phyloP scores from a whole-genome alignment of 2,888 invertebrate genomes.

The Andrena bucephala region DNA sequence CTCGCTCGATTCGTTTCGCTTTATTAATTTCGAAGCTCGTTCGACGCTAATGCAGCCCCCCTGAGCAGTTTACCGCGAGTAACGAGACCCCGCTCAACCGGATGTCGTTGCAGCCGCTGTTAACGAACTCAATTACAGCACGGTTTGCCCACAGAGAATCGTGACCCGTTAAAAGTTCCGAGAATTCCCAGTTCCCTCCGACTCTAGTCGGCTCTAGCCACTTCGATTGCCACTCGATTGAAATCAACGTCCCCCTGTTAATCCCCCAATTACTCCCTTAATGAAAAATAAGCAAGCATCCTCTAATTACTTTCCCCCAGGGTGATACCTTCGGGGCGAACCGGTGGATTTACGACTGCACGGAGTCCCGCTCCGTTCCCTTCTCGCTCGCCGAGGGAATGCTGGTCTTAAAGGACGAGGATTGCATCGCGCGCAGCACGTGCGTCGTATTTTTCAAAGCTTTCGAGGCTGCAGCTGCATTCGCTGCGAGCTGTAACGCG shows the following conservation, averaged over 20 bases:
- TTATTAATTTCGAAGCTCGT: slow-evolving; percentile 13
- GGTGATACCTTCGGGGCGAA: background rate
- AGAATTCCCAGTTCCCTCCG: background rate
- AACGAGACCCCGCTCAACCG: background rate
- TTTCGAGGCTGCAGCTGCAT: slow-evolving; percentile 3
- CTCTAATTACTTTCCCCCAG: slow-evolving; percentile 44
- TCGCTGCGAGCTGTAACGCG: background rate
- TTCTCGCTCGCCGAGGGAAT: background rate
- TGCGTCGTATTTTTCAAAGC: slow-evolving; percentile 45
- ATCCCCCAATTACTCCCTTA: slow-evolving; percentile 56
- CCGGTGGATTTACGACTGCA: slow-evolving; percentile 10
- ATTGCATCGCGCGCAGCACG: slow-evolving; percentile 16
- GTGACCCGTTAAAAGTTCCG: background rate
- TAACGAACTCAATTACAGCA: slow-evolving; percentile 13
- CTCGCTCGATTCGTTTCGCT: background rate
- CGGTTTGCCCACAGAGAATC: slow-evolving; percentile 1
- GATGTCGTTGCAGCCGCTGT: background rate
- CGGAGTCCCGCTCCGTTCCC: background rate
- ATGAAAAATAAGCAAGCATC: slow-evolving; percentile 66
- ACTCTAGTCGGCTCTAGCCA: background rate
- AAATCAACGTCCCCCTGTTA: background rate
- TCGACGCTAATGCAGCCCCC: background rate
- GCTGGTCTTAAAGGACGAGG: slow-evolving; percentile 3
- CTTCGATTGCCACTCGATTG: background rate
- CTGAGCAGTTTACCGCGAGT: background rate